Percentiles rank a stretch among this genome's conserved stretches.
Evolutionary conservation across 2,888 invertebrate species (phyloP).

Genomic region (Synanthedon tipuliformis): DNA sequence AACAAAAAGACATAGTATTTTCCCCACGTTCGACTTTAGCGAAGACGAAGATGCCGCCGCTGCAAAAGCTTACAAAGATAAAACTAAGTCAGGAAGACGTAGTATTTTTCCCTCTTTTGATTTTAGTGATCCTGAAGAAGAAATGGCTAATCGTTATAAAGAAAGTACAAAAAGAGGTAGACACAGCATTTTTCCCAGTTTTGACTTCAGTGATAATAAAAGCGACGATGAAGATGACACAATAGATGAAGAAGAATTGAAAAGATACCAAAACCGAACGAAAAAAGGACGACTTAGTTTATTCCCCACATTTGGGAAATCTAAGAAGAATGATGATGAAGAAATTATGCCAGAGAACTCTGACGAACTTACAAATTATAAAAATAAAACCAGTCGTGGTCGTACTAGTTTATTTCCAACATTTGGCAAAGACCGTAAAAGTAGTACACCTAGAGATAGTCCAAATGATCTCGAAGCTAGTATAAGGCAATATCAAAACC

Average conservation of each 20-base stretch:
- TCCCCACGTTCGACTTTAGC: constrained; percentile 55
- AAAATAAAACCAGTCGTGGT: constrained; percentile 48
- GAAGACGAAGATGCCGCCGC: constrained; percentile 38
- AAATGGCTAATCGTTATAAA: constrained; percentile 31
- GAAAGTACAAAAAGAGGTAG: constrained; percentile 49
- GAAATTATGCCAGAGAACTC: constrained; percentile 54
- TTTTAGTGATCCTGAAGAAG: constrained; percentile 15
- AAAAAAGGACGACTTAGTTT: constrained; percentile 52
- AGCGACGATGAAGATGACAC: constrained; percentile 48
- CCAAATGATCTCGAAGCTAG: constrained; percentile 47
- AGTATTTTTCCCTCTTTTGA: constrained; percentile 58
- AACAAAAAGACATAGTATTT: constrained; percentile 49
- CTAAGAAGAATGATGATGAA: constrained; percentile 44
- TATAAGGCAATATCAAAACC: constrained; percentile 49
- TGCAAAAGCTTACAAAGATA: constrained; percentile 46
- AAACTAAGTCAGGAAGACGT: constrained; percentile 43
- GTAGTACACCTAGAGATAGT: constrained; percentile 32
- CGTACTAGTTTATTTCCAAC: constrained; percentile 52
- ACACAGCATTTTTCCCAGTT: constrained; percentile 54
- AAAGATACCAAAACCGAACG: constrained; percentile 51
- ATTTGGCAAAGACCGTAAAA: constrained; percentile 53
- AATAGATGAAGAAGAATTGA: constrained; percentile 52
- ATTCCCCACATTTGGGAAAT: constrained; percentile 53
- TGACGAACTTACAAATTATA: constrained; percentile 54
- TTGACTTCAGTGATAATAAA: constrained; percentile 28